Evolutionary conservation across 2,113 vertebrate species (phyloP), one percentile per base, ranked within the genome.

Genomic region (Accipiter cooperii): DNA sequence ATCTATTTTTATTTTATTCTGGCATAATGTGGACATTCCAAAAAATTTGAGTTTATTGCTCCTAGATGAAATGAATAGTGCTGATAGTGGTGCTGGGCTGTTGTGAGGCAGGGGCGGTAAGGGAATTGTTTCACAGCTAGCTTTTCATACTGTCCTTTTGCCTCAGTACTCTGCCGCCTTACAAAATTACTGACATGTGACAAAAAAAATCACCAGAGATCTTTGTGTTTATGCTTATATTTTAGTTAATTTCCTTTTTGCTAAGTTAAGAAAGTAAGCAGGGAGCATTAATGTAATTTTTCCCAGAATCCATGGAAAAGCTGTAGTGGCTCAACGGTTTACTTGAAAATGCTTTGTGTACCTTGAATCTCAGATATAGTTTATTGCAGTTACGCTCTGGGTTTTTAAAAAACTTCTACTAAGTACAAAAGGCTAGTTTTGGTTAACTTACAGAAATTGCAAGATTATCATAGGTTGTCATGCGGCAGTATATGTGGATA

Each of bases 1-100:
- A 71, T 91, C 88, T 96, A 38, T 93, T 97, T 95, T 95, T 92
- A 54, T 77, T 55, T 94, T 73, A 51, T 79, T 90, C 69, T 34
- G 31, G 46, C 73, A 65, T 89, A 87, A 92, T 40, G 58, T 93
- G 80, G 66, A 40, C 66, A 46, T 75, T 93, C 58, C 0, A 26
- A 93, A 91, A 73, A 74, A 47, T 29, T 5, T 6, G n/a, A 61
- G n/a, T 61, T 77, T 85, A 77, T 85, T 87, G 70, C 87, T 95
- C 46, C 19, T 36, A 34, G 74, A 80, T 87, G 83, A 40, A 57
- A 71, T n/a, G 83, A 47, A 10, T 8, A 63, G 52, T 6, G 28
- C 44, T 89, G 9, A n/a, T 26, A 34, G 73, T 10, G 55, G 69
- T 71, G 89, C 83, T 20, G 88, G 63, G n/a, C 42, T 66, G 51